Base-by-base conservation (phyloP, 2,113 vertebrate species). In the Corvus cornix region DNA sequence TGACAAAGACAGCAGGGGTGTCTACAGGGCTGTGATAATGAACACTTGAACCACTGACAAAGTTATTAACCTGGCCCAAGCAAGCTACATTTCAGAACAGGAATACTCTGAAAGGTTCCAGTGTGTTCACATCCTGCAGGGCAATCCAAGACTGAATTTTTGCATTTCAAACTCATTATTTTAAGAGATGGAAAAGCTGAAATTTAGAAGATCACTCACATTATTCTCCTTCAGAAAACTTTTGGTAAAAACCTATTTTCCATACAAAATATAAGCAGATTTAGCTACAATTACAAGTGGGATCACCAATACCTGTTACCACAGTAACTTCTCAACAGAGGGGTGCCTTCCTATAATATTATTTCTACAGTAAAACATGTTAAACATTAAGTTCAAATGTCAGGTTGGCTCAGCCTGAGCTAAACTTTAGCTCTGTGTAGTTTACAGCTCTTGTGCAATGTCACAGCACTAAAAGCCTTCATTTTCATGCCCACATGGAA, bases 331-430 rank as follows among this genome's bases (percentile, higher is more conserved):
- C 59, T 52, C 52, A 49, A 23, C 0, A 20, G n/a, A 76, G 16
- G n/a, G 43, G 51, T 3, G 7, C 46, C 27, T 67, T 31, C 18
- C 41, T 41, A 3, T 5, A 58, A 31, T 1, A 35, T 55, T 46
- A 77, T 60, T 86, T 55, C 56, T 89, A 16, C 69, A 68, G 72
- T 48, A 53, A 76, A 92, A 60, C 67, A 53, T 0, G 13, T 78
- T 90, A 68, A 84, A 81, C 82, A 63, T 84, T 44, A 92, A 93
- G 64, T 95, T 86, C 68, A 81, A 68, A 84, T 39, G 56, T 89
- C 85, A 96, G 52, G 44, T 35, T 84, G 79, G 88, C 76, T 93
- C 56, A 41, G 52, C 5, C 72, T 33, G 60, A 84, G 76, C 75
- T 88, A 78, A 86, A 67, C 53, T 67, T 91, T 37, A 95, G 92